Conservation (phyloP, 2,888 invertebrate species). For the Dysmachus trigonus region DNA sequence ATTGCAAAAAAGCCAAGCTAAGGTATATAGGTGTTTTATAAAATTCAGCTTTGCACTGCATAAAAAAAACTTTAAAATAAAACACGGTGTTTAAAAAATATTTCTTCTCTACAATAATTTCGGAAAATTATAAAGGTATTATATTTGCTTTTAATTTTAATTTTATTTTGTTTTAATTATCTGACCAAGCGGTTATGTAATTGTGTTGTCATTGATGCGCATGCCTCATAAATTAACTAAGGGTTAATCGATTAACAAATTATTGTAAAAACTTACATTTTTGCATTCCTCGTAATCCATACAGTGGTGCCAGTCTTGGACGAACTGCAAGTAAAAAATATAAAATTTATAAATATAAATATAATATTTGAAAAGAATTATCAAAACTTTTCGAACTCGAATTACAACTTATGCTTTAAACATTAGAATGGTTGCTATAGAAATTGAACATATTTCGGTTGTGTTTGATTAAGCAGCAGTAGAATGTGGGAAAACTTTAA, state of each 20-base stretch:
- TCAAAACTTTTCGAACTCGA: too few species aligned
- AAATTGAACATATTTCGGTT: too few species aligned
- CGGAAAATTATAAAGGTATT: background rate
- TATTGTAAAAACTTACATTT: slow-evolving; percentile 58
- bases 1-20: too few species aligned
- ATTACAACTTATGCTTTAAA: too few species aligned
- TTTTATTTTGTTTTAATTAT: background rate
- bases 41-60: background rate
- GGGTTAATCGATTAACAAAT: background rate
- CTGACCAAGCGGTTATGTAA: background rate
- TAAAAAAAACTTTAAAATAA: background rate
- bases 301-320: slow-evolving; percentile 63
- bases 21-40: too few species aligned
- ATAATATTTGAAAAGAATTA: background rate
- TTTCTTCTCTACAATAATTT: background rate
- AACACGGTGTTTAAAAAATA: background rate
- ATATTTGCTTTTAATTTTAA: background rate
- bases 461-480: too few species aligned
- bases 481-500: too few species aligned
- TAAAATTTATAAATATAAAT: background rate
- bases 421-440: too few species aligned
- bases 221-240: background rate
- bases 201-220: background rate
- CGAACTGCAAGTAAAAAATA: slow-evolving; percentile 58
- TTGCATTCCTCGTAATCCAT: slow-evolving; percentile 63